Evolutionary conservation across 2,888 invertebrate species (phyloP), one percentile per base, ranked within the genome.

Genomic region (Tinea trinotella): DNA sequence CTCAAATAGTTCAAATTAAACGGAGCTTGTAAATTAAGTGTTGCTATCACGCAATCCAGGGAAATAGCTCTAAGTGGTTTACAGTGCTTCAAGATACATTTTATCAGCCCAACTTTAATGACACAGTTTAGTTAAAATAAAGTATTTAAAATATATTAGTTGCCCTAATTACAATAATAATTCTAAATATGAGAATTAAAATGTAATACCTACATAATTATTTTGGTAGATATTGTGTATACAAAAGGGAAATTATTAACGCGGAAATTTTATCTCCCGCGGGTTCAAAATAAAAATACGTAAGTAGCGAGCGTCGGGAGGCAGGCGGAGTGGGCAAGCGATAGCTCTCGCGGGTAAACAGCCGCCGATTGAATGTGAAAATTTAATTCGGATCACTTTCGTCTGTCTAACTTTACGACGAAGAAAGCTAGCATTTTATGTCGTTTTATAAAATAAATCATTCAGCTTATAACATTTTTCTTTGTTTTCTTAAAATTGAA

Each of bases 1-100:
- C 76, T 75, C 76, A 75, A 76, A 78, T 77, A 78, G 77, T 76
- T 78, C 67, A 74, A 76, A 76, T 78, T 76, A 76, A 78, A 77
- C 70, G 75, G 75, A 73, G 75, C 76, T 76, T 76, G 76, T 82
- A 79, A 82, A 82, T 83, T 84, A 83, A 84, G 83, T 83, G 84
- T 82, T 79, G 82, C 78, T 71, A 79, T 82, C 84, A 85, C 83
- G 84, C 83, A 76, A 84, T 79, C 76, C 72, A 61, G 63, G 74
- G 76, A 77, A 81, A 82, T 79, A 79, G 74, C 78, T 75, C 69
- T 76, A 78, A 82, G 77, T 79, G 79, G 78, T 82, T 77, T 70
- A 64, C 66, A 67, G 65, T 67, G 67, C 50, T 24, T 50, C 7
- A n/a, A 50, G 50, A 50, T 50, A 22, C 24, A 50, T 50, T 50